Conservation (phyloP, 1,140 invertebrate species). For the Diabrotica virgifera region DNA sequence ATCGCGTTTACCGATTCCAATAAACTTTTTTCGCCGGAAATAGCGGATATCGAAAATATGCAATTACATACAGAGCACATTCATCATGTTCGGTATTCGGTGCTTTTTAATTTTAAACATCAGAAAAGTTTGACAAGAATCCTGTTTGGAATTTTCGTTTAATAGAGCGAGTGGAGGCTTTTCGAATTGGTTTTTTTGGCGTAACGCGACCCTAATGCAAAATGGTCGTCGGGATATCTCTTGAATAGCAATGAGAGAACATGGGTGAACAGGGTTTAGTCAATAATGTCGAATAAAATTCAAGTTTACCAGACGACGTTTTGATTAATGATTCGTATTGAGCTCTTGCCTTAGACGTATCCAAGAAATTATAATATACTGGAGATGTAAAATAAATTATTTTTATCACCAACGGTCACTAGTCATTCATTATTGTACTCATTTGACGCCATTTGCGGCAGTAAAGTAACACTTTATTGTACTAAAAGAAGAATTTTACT, state of each 20-base stretch:
- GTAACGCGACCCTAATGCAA: not conserved
- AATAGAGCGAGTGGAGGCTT: not conserved
- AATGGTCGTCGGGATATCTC: not conserved
- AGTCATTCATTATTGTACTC: too few species aligned
- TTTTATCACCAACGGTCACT: too few species aligned
- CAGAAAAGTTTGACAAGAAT: slow-evolving; percentile 2
- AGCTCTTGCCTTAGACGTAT: too few species aligned
- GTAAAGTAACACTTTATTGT: too few species aligned
- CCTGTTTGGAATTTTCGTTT: not conserved
- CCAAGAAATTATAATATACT: too few species aligned
- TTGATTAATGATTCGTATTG: not conserved
- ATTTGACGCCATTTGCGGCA: too few species aligned
- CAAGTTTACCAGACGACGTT: not conserved
- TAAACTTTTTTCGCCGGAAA: not conserved
- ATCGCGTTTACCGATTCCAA: too few species aligned
- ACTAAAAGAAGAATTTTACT: too few species aligned
- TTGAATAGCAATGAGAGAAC: slow-evolving; percentile 2
- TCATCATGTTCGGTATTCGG: not conserved
- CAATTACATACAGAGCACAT: not conserved
- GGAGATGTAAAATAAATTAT: too few species aligned
- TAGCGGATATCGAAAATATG: not conserved
- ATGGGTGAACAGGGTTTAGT: not conserved
- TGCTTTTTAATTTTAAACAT: not conserved
- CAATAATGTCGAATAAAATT: slow-evolving; percentile 1
- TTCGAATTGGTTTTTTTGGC: not conserved